Evolutionary conservation across 2,888 invertebrate species (phyloP), one percentile per base, ranked within the genome.

Genomic region (Parnassius mnemosyne): DNA sequence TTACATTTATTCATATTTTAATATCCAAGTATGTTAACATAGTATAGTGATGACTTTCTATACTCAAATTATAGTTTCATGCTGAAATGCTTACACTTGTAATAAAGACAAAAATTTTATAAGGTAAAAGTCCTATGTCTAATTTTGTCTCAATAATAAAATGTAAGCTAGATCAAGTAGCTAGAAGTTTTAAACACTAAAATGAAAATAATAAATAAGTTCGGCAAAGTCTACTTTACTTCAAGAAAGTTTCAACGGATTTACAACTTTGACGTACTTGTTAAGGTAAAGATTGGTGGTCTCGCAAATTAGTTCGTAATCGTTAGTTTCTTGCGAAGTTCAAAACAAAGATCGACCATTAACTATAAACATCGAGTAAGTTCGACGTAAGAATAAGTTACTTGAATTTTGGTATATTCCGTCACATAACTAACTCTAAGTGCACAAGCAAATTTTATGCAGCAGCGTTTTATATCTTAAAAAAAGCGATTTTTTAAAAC

Each of bases 261-360:
- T 63, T 60, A 60, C 60, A 63, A 63, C 63, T 63, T 63, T 63
- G 60, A 59, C 59, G 63, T 63, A 52, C 59, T 63, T 59, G 60
- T 63, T 56, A 60, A 63, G 63, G 60, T 63, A 63, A 63, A 60
- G 63, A 63, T 63, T 63, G 63, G 63, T 56, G 63, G 60, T 63
- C 63, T 51, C 52, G 56, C 63, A 60, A 63, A 63, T 63, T 60
- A 63, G 60, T 63, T 63, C n/a, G n/a, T n/a, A 56, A 63, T 63
- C 63, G 60, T 63, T 60, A 63, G 63, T 63, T 63, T 60, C 60
- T 63, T 63, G 63, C 47, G 55, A 60, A 63, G 53, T 63, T 59
- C 60, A 59, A 59, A 63, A 63, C 59, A 49, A 60, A 63, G 60
- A 63, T 63, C 59, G 63, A 63, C 63, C 56, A 60, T 49, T 53